Evolutionary conservation across 2,888 invertebrate species (phyloP).

Genomic region (Pandemis heparana): DNA sequence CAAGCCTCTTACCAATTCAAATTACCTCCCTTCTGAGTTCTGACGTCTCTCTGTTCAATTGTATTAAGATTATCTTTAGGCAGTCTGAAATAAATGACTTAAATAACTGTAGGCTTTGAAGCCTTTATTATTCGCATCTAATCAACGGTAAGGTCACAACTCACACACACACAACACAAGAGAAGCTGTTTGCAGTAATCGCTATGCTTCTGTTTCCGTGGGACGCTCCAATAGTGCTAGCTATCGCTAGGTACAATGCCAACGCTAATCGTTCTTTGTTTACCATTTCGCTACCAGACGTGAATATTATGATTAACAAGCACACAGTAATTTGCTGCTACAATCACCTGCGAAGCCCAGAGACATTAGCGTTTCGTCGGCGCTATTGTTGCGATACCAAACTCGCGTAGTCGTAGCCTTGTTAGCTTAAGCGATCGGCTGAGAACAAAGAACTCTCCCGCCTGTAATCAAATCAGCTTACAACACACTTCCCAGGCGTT

Average conservation of each 20-base stretch:
- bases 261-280: not conserved
- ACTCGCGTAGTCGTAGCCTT: constrained; percentile 7
- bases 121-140: not conserved
- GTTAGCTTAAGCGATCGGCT: constrained; percentile 9
- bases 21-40: constrained; percentile 9
- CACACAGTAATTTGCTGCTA: not conserved
- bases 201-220: not conserved
- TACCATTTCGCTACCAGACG: not conserved
- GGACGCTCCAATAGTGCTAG: not conserved
- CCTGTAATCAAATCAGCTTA: constrained; percentile 25
- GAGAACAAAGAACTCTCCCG: constrained; percentile 25
- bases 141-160: not conserved
- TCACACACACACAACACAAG: no score
- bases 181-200: not conserved
- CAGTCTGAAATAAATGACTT: not conserved
- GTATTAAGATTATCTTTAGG: constrained; percentile 15
- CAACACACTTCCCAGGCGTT: constrained; percentile 21
- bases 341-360: constrained; percentile 9
- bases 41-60: constrained; percentile 5
- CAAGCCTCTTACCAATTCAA: constrained; percentile 26
- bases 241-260: not conserved
- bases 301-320: not conserved
- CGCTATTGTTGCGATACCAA: constrained; percentile 11
- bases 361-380: not conserved
- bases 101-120: not conserved